Base-by-base conservation (phyloP, 2,888 invertebrate species). In the Melinaea menophilus region DNA sequence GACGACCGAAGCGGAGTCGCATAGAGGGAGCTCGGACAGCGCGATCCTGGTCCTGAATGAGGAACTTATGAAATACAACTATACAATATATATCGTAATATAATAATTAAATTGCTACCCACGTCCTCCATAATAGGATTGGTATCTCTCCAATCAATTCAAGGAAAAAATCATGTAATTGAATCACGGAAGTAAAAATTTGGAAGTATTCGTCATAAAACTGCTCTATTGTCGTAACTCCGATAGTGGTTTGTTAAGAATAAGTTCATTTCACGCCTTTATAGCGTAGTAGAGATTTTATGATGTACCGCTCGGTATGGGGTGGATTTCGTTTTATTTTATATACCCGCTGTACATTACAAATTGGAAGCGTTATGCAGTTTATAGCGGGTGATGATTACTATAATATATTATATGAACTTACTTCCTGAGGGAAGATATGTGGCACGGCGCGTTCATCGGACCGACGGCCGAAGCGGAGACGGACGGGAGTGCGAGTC, bases 21-120 rank as follows among this genome's bases (percentile, higher is more conserved):
- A 95, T 91, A 0, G 95, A 95, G 0, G 95, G 95, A 33, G 95
- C 94, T 71, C 95, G 92, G 69, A 94, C 94, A 45, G 94, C 92
- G 64, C 95, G 93, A 75, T 95, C 93, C 72, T 90, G 90, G 48
- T 88, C 88, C 90, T 90, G 75, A 34, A 66, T 68, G 62, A 55
- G 13, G 63, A 56, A 69, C 22, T 22, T 22, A 22, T 22, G 22
- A 22, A 22, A 22, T 22, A 69, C 58, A 62, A n/a, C 56, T 54
- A 66, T 69, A 68, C 66, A 63, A 55, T 58, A 55, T 56, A 51
- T 64, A 60, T 55, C 48, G 35, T 55, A 57, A 59, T 61, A 51
- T 56, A 51, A 56, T 45, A 67, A 69, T 62, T 59, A 60, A 58
- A 63, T 61, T 64, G 47, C 62, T 57, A 11, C 41, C 54, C 69